These are phyloP conservation scores for Zootermopsis nevadensis DNA, from an alignment of 2,888 invertebrate genomes.

Conservation along the genomic window DNA sequence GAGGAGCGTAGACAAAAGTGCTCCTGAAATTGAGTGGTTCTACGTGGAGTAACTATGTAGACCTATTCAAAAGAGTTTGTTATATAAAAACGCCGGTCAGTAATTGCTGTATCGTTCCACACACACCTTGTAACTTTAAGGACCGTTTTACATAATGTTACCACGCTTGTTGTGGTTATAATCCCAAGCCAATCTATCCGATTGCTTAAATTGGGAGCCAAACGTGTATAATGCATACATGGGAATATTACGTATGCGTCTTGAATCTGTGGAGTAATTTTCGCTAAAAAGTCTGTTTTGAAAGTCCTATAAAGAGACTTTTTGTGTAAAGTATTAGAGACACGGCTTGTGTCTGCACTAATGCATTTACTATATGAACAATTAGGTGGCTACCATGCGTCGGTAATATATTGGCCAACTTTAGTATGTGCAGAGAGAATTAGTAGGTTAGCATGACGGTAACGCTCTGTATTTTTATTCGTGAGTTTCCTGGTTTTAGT, in stretches of 20 bases:
- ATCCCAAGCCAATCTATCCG: slow-evolving; percentile 34
- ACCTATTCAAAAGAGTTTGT: not conserved
- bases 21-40: not conserved
- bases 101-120: slow-evolving; percentile 27
- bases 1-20: not conserved
- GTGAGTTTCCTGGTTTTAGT: too few species aligned
- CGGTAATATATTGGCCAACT: too few species aligned
- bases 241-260: slow-evolving; percentile 8
- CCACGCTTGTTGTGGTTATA: slow-evolving; percentile 33
- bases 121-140: slow-evolving; percentile 18
- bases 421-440: too few species aligned
- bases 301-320: not conserved
- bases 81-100: not conserved
- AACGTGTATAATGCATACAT: slow-evolving; percentile 13
- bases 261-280: slow-evolving; percentile 14
- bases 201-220: slow-evolving; percentile 35
- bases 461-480: too few species aligned
- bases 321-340: slow-evolving; percentile 17
- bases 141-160: slow-evolving; percentile 37
- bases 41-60: slow-evolving; percentile 1
- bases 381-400: not conserved
- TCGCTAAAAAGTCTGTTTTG: not conserved
- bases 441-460: too few species aligned
- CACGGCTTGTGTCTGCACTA: not conserved
- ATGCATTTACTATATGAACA: not conserved